Conservation (phyloP, 2,888 invertebrate species). For the Teinopalpus imperialis region DNA sequence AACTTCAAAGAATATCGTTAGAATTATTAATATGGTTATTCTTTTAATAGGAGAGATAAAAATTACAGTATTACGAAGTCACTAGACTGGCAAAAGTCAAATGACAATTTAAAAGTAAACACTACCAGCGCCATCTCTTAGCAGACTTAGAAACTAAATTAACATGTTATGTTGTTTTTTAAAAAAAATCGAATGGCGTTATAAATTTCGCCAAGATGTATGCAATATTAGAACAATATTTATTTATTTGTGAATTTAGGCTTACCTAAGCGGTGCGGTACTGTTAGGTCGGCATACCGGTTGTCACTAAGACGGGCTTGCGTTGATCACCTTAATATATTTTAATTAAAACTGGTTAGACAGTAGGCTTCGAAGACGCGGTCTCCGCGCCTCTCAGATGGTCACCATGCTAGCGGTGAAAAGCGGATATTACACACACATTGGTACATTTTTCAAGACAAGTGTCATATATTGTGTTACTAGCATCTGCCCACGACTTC, state of each 20-base stretch:
- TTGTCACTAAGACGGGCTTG: conserved; percentile 11
- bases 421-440: no score
- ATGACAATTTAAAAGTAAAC: no score
- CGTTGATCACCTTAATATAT: conserved; percentile 39
- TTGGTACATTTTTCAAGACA: no score
- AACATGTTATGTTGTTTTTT: neutral
- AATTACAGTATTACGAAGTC: no score
- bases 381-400: conserved; percentile 1
- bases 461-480: no score
- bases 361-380: conserved; percentile 30
- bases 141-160: neutral
- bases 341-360: conserved; percentile 41
- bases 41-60: no score
- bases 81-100: no score
- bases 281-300: conserved; percentile 22
- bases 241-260: neutral
- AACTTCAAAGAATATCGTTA: no score
- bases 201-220: neutral
- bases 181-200: neutral
- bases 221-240: conserved; percentile 2
- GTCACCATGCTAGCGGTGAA: conserved; percentile 1
- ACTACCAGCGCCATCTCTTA: conserved; percentile 18
- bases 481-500: no score
- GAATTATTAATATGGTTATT: no score
- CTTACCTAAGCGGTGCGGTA: conserved; percentile 8